A percentile compares a stretch with the other conserved stretches of the same genome.
Conservation (phyloP, 2,113 vertebrate species). For the Calidris pugnax region DNA sequence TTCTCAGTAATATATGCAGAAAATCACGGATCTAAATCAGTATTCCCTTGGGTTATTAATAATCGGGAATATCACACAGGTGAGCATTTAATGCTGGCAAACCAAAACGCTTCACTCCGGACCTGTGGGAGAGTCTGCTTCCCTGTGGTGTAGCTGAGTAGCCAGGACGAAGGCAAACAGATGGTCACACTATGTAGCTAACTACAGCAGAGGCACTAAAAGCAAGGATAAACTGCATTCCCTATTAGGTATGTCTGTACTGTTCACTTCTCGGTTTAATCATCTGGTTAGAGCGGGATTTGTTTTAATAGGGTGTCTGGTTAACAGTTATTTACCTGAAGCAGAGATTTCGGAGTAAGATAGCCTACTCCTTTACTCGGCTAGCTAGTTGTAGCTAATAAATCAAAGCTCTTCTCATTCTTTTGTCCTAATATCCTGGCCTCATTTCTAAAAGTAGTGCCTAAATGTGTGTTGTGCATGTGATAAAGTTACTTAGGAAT, state of each 20-base stretch:
- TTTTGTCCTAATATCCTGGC: background rate
- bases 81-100: background rate
- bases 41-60: background rate
- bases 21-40: background rate
- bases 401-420: background rate
- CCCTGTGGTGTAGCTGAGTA: background rate
- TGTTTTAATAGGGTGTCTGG: background rate
- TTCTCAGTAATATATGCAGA: background rate
- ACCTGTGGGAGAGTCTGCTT: background rate
- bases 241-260: background rate
- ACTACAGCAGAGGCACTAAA: background rate
- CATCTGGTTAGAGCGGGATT: background rate
- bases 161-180: background rate
- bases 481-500: background rate
- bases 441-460: conserved; percentile 1
- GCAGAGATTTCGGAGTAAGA: background rate
- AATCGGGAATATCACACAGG: background rate
- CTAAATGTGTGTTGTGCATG: background rate
- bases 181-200: background rate
- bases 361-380: background rate
- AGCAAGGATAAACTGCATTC: background rate
- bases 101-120: background rate
- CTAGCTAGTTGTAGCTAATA: background rate
- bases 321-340: background rate
- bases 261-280: background rate